Evolutionary conservation across 2,888 invertebrate species (phyloP), one percentile per base, ranked within the genome.

Genomic region (Helleia helle): DNA sequence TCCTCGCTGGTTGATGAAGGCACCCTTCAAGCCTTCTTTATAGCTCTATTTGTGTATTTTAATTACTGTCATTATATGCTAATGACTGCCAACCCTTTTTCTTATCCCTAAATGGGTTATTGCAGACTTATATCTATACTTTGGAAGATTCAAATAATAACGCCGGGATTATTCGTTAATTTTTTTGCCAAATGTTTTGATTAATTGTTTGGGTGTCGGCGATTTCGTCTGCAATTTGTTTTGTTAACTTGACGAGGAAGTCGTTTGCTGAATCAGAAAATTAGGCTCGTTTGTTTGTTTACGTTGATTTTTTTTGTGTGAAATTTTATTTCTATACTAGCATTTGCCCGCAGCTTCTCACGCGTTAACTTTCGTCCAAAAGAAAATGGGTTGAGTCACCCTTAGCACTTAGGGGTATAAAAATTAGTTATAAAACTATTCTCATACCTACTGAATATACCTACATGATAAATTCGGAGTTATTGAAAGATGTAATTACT

Each of bases 21-120:
- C 80, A 76, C 86, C 85, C 85, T 84, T 85, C 83, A 81, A 68
- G 75, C 73, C 70, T 72, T 72, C 84, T 87, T 87, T 87, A 87
- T 87, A 83, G 87, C 86, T 87, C 87, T 88, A 88, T 88, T 88
- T 88, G 88, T 88, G 87, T 88, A 88, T 88, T 88, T 89, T 89
- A 89, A 89, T 89, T 88, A 88, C 88, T 85, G 87, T 88, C 88
- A 88, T 89, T 89, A 89, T 88, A 86, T 86, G 84, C 83, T 85
- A 86, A 86, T 81, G 85, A 80, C 83, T 74, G 68, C 71, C 80
- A 81, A 84, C 84, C 85, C 85, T 85, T 85, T 85, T 86, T 86
- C 86, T 85, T 86, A 85, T 83, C 85, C 85, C 71, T 65, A 77
- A 85, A 85, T 84, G 83, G 84, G 80, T 83, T 83, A 81, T 73